A percentile compares a stretch with the other conserved stretches of the same genome.
Conservation (phyloP, 2,888 invertebrate genomes). For the Tachina lurida region DNA sequence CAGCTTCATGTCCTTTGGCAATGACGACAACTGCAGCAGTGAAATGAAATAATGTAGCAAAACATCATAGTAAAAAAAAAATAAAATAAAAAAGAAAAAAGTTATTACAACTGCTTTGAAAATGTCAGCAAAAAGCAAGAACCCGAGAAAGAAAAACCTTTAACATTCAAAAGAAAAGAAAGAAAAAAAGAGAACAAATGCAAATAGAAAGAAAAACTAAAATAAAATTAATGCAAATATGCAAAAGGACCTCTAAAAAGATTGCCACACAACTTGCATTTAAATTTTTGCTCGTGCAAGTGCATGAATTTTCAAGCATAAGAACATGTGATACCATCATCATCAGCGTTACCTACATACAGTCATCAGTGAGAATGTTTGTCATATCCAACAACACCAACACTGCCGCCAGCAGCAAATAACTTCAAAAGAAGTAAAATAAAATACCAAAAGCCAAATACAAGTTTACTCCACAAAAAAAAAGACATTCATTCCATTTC, state of each 20-base stretch:
- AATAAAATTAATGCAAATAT: constrained; percentile 67
- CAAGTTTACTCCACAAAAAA: background rate
- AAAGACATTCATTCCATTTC: constrained; percentile 21
- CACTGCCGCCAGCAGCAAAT: constrained; percentile 45
- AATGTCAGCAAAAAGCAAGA: constrained; percentile 49
- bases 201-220: constrained; percentile 52
- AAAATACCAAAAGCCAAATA: constrained; percentile 54
- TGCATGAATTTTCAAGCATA: background rate
- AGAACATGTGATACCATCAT: constrained; percentile 38
- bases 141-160: constrained; percentile 16
- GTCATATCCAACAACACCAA: constrained; percentile 30
- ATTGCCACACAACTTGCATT: constrained; percentile 26
- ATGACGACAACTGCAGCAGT: constrained; percentile 66
- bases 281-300: background rate
- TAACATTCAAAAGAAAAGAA: background rate
- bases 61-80: constrained; percentile 5
- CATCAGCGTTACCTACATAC: constrained; percentile 18
- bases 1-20: constrained; percentile 69
- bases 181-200: constrained; percentile 44
- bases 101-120: constrained; percentile 34
- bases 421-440: constrained; percentile 66
- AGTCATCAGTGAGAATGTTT: constrained; percentile 18
- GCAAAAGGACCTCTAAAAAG: constrained; percentile 58
- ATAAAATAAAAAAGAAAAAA: constrained; percentile 5
- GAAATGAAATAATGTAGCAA: constrained; percentile 32